Base-by-base conservation (phyloP, 1,140 invertebrate genomes). In the Cotesia vestalis region DNA sequence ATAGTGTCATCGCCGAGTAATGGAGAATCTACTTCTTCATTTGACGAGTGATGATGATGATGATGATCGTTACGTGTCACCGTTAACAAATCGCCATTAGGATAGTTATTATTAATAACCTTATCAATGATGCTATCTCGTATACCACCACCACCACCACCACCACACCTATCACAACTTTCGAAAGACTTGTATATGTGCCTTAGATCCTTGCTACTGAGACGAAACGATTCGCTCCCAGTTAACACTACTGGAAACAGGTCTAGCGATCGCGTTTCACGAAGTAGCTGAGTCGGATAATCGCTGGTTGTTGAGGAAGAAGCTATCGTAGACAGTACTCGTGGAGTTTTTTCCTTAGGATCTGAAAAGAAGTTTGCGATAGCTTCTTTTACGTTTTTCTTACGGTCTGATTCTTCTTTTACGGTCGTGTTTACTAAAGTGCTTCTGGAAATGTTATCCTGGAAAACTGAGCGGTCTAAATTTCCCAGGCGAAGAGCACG, bases 81-180 rank as follows among this genome's bases (percentile, higher is more conserved):
- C 67, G 83, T 81, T 72, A 86, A 79, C 17, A 89, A 80, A 80
- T 89, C 89, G 1, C 89, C 89, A 71, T 89, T 89, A 0, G 88
- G 87, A 76, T 87, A 89, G 79, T 89, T 89, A 62, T 89, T 89
- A 69, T 89, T 89, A 4, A 88, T 75, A 66, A 88, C 63, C 77
- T 86, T 88, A n/a, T 85, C 84, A 14, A 84, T 82, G 3, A 85
- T 78, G 70, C 87, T 83, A 3, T 82, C 80, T 66, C 86, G 86
- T 9, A 84, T 86, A 64, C 79, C 81, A 35, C 64, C 69, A 27
- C 73, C 77, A 69, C 81, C 85, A 64, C 79, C 81, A 35, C 64
- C 69, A 27, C 73, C 77, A 69, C 81, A 87, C 72, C 87, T 88
- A 63, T 87, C 85, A 80, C 88, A 88, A 75, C 85, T 86, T 66